Evolutionary conservation across 2,113 vertebrate species (phyloP).

Genomic region (Xenopus tropicalis): DNA sequence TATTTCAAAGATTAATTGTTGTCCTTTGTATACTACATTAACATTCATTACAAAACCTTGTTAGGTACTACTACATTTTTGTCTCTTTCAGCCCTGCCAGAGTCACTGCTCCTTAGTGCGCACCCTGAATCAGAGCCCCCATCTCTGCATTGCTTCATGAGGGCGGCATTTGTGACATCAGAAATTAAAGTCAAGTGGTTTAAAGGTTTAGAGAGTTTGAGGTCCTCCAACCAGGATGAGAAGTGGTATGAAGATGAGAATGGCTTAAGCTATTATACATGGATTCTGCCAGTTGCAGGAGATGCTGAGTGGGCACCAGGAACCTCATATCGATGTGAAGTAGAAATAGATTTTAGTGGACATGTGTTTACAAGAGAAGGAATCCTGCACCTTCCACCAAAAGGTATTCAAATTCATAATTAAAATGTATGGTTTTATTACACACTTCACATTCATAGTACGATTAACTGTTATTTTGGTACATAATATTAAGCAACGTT

Average conservation of each 20-base stretch:
- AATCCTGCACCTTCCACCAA: neutral
- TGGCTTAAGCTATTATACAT: conserved; percentile 15
- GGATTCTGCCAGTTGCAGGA: neutral
- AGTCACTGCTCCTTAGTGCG: conserved; percentile 47
- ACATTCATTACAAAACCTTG: no score
- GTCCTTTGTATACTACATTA: no score
- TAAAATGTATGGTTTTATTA: neutral
- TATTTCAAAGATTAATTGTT: no score
- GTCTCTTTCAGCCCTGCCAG: conserved; percentile 56
- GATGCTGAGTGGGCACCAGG: neutral
- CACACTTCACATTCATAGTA: no score
- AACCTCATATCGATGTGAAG: conserved; percentile 49
- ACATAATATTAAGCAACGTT: no score
- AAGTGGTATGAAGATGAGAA: neutral
- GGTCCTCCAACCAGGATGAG: fast-evolving
- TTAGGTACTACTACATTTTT: neutral
- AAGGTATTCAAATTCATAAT: conserved; percentile 10
- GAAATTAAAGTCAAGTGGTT: conserved; percentile 53
- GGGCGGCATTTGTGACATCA: fast-evolving
- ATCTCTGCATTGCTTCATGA: conserved; percentile 50
- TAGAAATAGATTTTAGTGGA: conserved; percentile 1
- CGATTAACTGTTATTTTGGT: no score
- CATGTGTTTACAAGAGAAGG: conserved; percentile 10
- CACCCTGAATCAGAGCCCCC: neutral
- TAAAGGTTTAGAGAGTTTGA: conserved; percentile 24